These are phyloP conservation scores for Macaria liturata DNA, from an alignment of 2,888 invertebrate genomes.

Conservation along the genomic window DNA sequence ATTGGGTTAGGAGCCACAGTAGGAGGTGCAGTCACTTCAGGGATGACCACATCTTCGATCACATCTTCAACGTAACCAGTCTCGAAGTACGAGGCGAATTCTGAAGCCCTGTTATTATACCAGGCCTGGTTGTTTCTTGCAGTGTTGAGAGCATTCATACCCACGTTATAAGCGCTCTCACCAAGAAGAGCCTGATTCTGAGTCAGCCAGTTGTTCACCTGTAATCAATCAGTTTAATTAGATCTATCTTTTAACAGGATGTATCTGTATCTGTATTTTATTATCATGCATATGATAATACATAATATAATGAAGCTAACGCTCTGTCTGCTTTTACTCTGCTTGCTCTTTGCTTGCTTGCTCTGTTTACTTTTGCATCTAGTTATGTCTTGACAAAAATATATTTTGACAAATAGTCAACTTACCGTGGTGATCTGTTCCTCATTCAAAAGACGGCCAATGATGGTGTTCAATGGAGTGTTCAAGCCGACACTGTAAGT, in stretches of 20 bases:
- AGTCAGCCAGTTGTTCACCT: slow-evolving; percentile 63
- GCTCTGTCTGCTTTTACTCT: no score
- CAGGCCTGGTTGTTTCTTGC: slow-evolving; percentile 56
- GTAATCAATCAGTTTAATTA: neutral
- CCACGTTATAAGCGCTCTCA: slow-evolving; percentile 46
- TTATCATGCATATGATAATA: no score
- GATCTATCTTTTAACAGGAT: no score
- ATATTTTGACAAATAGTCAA: neutral
- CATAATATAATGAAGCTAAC: no score
- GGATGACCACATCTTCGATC: slow-evolving; percentile 39
- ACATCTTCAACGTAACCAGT: slow-evolving; percentile 57
- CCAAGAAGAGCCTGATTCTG: slow-evolving; percentile 48
- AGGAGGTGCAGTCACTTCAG: slow-evolving; percentile 9
- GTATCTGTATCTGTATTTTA: no score
- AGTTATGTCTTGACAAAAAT: no score
- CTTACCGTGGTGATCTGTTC: slow-evolving; percentile 58
- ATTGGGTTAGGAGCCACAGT: neutral
- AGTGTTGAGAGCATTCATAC: slow-evolving; percentile 43
- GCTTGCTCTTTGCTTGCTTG: no score
- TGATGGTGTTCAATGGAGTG: slow-evolving; percentile 56
- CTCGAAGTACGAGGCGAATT: slow-evolving; percentile 59
- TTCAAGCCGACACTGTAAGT: slow-evolving; percentile 55
- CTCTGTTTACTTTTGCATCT: no score
- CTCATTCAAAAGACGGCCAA: slow-evolving; percentile 59
- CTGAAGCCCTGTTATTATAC: slow-evolving; percentile 50